Percentiles rank a stretch among this genome's conserved stretches.
These are phyloP conservation scores for Gymnosoma rotundatum DNA, from an alignment of 2,888 invertebrate genomes.

Conservation along the genomic window DNA sequence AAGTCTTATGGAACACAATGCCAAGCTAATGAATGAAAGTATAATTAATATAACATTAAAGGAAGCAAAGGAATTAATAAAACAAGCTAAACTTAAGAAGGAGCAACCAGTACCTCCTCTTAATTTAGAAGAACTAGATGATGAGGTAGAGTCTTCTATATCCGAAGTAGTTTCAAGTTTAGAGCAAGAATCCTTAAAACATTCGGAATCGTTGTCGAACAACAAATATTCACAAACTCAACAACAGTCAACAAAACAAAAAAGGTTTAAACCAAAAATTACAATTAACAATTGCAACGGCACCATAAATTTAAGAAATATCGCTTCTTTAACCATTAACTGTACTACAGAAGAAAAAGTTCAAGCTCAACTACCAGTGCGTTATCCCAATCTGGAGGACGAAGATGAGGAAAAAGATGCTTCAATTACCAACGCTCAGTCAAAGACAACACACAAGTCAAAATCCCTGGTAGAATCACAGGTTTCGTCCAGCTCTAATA, in stretches of 20 bases:
- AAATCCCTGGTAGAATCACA: constrained; percentile 55
- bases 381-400: constrained; percentile 54
- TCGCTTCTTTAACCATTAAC: constrained; percentile 81
- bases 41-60: constrained; percentile 81
- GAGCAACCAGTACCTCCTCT: constrained; percentile 76
- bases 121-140: constrained; percentile 78
- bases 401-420: constrained; percentile 50
- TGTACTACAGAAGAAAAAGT: constrained; percentile 79
- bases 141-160: constrained; percentile 78
- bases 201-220: constrained; percentile 54
- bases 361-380: constrained; percentile 75
- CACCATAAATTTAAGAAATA: constrained; percentile 81
- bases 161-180: constrained; percentile 78
- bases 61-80: constrained; percentile 81
- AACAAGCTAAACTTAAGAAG: constrained; percentile 75
- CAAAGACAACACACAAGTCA: constrained; percentile 37
- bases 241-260: constrained; percentile 71
- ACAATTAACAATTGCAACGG: constrained; percentile 82
- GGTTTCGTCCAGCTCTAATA: constrained; percentile 50
- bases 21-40: constrained; percentile 79
- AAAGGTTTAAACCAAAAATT: constrained; percentile 80
- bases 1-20: constrained; percentile 79
- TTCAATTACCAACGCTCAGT: constrained; percentile 27
- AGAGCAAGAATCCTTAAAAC: constrained; percentile 72
- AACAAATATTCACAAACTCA: constrained; percentile 71